phyloP scores from a whole-genome alignment of 1,140 invertebrate species.

The Drosophila auraria region DNA sequence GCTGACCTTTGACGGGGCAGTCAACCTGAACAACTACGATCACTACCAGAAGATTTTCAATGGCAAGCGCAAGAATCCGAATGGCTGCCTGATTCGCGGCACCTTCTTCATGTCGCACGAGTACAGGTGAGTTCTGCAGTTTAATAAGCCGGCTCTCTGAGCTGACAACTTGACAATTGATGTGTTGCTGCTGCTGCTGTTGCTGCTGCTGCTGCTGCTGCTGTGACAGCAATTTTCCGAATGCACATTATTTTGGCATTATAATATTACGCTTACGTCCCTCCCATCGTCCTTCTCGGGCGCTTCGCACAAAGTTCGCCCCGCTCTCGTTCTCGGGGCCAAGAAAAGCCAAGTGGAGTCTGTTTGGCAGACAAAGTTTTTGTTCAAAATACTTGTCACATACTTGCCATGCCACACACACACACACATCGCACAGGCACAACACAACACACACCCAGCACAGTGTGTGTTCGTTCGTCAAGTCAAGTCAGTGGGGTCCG shows the following conservation, averaged over 20 bases:
- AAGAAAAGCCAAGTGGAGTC: constrained; percentile 57
- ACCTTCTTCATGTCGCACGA: constrained; percentile 98
- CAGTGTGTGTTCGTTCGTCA: constrained; percentile 22
- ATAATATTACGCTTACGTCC: constrained; percentile 73
- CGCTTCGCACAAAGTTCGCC: constrained; percentile 20
- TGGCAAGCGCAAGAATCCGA: constrained; percentile 92
- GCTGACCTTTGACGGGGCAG: constrained; percentile 96
- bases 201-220: constrained; percentile 2
- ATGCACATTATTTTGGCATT: constrained; percentile 71
- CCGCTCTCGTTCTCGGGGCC: constrained; percentile 26
- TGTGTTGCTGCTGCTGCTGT: constrained; percentile 22
- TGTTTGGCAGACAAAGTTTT: constrained; percentile 75
- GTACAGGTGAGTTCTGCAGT: constrained; percentile 88
- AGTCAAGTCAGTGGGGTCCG: constrained; percentile 35
- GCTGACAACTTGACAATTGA: constrained; percentile 58
- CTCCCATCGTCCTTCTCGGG: not conserved
- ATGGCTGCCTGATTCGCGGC: constrained; percentile 94
- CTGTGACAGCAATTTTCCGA: constrained; percentile 42
- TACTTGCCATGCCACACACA: constrained; percentile 68
- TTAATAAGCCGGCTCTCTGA: constrained; percentile 57
- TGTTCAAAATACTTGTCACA: constrained; percentile 80
- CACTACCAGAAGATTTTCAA: constrained; percentile 94
- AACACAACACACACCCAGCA: constrained; percentile 8
- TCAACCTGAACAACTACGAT: constrained; percentile 96
- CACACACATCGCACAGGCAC: constrained; percentile 8